Evolutionary conservation across 2,113 vertebrate species (phyloP), one percentile per base, ranked within the genome.

Genomic region (Pseudopodoces humilis): DNA sequence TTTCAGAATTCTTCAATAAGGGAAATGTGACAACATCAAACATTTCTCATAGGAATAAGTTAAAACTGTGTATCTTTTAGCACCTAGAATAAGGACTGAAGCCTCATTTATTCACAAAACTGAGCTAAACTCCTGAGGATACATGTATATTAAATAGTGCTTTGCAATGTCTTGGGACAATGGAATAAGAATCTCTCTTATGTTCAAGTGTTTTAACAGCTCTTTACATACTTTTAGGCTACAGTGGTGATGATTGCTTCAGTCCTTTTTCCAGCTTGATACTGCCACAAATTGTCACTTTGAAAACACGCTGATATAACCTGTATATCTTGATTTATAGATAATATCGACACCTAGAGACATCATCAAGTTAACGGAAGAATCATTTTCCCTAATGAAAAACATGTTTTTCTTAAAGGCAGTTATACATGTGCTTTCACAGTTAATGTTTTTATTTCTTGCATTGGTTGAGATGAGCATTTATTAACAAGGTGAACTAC

Each of bases 181-280:
- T 19, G 23, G 13, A 91, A 62, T 37, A 15, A 46, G 3, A 69
- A 56, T 86, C 58, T 44, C 46, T 74, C 5, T 46, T 23, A 49
- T 23, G 2, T 50, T 76, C 19, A 71, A 81, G 13, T 58, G 15
- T 50, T 80, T 52, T 46, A 77, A 88, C 10, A 33, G n/a, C 58
- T 46, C 7, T 52, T 81, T 52, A 46, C 13, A 11, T 49, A 37
- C 0, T 67, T 78, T 79, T 55, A 82, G 52, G 23, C 23, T 90
- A 31, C 1, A 2, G 1, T 84, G 43, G 22, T 1, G 1, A 28
- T 71, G 14, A 67, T 43, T 62, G 31, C 3, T 3, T 4, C 2
- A 4, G 37, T 27, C 2, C 7, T 87, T 93, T 77, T 74, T 31
- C 9, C 22, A 22, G 19, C 64, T 18, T 85, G 33, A 52, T 72